These are phyloP conservation scores for Zosterops lateralis DNA, from an alignment of 2,113 vertebrate species.

Conservation along the genomic window DNA sequence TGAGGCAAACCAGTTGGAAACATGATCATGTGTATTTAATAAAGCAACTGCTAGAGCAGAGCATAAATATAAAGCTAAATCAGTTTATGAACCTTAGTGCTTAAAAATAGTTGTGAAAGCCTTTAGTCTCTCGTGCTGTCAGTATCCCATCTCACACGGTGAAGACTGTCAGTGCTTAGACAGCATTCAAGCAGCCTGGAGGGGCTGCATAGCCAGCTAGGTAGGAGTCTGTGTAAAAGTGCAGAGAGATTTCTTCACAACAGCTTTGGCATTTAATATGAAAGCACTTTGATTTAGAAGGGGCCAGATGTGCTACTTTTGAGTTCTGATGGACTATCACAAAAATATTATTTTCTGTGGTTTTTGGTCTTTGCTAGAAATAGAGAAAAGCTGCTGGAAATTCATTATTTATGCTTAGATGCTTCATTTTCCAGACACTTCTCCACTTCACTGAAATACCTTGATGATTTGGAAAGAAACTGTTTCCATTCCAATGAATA, in stretches of 20 bases:
- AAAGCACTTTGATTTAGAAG: neutral
- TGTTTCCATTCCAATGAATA: neutral
- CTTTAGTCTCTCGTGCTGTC: neutral
- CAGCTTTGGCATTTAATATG: neutral
- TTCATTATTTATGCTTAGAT: neutral
- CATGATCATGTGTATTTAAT: neutral
- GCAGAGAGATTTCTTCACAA: neutral
- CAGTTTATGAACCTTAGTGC: neutral
- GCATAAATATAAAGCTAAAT: neutral
- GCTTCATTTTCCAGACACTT: neutral
- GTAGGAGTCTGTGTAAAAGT: neutral
- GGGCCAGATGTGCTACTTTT: neutral
- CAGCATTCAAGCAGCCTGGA: neutral
- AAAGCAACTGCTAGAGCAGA: neutral
- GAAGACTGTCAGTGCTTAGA: neutral
- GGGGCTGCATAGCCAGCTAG: neutral
- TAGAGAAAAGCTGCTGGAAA: neutral
- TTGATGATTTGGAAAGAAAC: neutral
- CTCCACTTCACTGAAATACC: neutral
- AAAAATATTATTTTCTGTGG: neutral
- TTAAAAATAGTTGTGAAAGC: neutral
- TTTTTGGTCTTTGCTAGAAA: neutral
- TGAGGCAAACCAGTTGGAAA: neutral
- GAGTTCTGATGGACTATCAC: neutral
- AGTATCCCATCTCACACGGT: neutral